A percentile compares a stretch with the other conserved stretches of the same genome.
Evolutionary conservation across 2,113 vertebrate species (phyloP).

Genomic region (Recurvirostra avosetta): DNA sequence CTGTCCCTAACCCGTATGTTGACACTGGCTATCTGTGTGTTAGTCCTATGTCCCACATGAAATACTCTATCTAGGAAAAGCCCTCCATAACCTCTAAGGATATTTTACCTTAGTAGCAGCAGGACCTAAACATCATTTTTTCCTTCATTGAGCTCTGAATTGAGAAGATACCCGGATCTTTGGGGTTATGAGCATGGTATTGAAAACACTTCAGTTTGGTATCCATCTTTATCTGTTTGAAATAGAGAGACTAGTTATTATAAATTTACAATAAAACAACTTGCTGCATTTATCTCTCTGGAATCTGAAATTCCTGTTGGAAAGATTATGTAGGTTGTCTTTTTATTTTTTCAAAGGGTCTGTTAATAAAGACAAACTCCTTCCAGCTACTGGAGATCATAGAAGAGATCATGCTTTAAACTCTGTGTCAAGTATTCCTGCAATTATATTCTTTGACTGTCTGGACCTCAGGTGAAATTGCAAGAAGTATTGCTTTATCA

Average conservation of each 20-base stretch:
- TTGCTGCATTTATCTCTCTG: background rate
- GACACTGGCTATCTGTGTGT: background rate
- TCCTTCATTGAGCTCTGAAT: background rate
- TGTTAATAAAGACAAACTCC: background rate
- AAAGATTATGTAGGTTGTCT: background rate
- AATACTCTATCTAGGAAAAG: background rate
- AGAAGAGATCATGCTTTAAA: background rate
- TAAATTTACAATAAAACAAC: conserved; percentile 25
- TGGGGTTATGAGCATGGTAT: background rate
- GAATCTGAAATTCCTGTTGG: background rate
- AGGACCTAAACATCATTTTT: background rate
- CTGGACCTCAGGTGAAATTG: background rate
- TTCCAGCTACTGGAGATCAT: background rate
- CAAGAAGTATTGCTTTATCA: background rate
- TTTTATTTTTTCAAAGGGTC: background rate
- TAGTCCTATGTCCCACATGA: background rate
- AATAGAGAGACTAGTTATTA: background rate
- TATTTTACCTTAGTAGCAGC: background rate
- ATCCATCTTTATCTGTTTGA: background rate
- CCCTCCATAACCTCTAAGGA: background rate
- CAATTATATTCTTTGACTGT: background rate
- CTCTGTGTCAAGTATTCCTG: background rate
- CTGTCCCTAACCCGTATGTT: background rate
- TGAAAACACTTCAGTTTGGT: background rate
- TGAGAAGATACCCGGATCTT: background rate